Evolutionary conservation across 2,888 invertebrate genomes (phyloP).

Genomic region (Hymenopus coronatus): DNA sequence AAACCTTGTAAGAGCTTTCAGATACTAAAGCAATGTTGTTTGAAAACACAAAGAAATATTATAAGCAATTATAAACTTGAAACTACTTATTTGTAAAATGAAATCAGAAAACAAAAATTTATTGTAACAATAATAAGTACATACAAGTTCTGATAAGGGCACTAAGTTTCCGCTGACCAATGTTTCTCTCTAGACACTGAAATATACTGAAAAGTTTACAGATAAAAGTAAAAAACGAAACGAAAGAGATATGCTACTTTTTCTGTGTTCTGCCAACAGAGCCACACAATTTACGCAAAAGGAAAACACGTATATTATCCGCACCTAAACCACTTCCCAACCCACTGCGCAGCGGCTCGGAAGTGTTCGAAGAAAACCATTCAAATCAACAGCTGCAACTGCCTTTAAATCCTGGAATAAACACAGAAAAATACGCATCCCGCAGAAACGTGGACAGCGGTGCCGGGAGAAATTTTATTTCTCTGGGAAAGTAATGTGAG

Average conservation of each 20-base stretch:
- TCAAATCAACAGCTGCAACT: not conserved
- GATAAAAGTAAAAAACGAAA: not conserved
- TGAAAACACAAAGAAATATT: too few relatives aligned
- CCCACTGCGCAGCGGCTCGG: not conserved
- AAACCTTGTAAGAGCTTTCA: too few relatives aligned
- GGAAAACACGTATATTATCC: not conserved
- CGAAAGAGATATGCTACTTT: not conserved
- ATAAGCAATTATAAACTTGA: too few relatives aligned
- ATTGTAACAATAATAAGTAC: too few relatives aligned
- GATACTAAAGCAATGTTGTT: too few relatives aligned
- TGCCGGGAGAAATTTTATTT: not conserved
- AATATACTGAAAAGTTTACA: not conserved
- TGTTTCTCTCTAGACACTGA: not conserved
- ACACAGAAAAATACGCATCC: not conserved
- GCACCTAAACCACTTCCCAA: not conserved
- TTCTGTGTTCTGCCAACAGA: not conserved
- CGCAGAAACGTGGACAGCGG: not conserved
- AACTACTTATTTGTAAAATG: too few relatives aligned
- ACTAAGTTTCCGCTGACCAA: too few relatives aligned
- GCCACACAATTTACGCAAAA: not conserved
- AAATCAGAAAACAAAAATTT: too few relatives aligned
- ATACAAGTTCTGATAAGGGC: too few relatives aligned
- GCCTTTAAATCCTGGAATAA: not conserved
- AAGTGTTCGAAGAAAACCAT: not conserved
- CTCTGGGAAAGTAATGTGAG: not conserved